phyloP scores from a whole-genome alignment of 2,888 invertebrate species.

The Dynastes tityus region DNA sequence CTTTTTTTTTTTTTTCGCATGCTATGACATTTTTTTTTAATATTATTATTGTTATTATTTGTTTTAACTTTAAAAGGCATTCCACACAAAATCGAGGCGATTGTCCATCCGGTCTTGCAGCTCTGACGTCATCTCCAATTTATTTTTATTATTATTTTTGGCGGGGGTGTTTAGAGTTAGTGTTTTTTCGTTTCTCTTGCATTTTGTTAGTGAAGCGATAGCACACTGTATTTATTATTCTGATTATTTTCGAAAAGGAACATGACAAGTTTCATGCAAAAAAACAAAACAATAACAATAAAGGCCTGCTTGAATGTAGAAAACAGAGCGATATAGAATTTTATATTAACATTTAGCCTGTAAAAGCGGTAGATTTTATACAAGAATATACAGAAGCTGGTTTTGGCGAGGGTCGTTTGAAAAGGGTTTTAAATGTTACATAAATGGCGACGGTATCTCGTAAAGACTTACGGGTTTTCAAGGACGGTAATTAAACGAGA shows the following conservation, averaged over 20 bases:
- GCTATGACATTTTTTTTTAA: slow-evolving; percentile 53
- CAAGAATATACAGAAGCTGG: too few species aligned
- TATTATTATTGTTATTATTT: too few species aligned
- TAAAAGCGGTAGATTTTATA: not conserved
- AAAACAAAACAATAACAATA: not conserved
- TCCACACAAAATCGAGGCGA: slow-evolving; percentile 48
- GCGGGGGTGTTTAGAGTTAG: slow-evolving; percentile 21
- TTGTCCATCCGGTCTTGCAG: not conserved
- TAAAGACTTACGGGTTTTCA: too few species aligned
- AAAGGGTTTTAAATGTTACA: too few species aligned
- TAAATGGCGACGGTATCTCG: too few species aligned
- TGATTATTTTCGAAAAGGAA: not conserved
- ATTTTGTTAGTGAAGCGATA: slow-evolving; percentile 56
- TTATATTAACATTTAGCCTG: slow-evolving; percentile 32
- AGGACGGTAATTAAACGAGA: too few species aligned
- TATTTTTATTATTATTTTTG: slow-evolving; percentile 5
- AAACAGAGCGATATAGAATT: slow-evolving; percentile 10
- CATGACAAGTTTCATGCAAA: slow-evolving; percentile 31
- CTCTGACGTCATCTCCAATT: not conserved
- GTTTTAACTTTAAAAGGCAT: slow-evolving; percentile 23
- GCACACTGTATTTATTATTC: slow-evolving; percentile 52
- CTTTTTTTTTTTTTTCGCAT: slow-evolving; percentile 59
- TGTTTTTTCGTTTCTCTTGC: slow-evolving; percentile 34
- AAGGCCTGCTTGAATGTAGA: too few species aligned
- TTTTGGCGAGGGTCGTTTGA: too few species aligned